phyloP scores from a whole-genome alignment of 2,797 vertebrate species.

The Semaprochilodus insignis region DNA sequence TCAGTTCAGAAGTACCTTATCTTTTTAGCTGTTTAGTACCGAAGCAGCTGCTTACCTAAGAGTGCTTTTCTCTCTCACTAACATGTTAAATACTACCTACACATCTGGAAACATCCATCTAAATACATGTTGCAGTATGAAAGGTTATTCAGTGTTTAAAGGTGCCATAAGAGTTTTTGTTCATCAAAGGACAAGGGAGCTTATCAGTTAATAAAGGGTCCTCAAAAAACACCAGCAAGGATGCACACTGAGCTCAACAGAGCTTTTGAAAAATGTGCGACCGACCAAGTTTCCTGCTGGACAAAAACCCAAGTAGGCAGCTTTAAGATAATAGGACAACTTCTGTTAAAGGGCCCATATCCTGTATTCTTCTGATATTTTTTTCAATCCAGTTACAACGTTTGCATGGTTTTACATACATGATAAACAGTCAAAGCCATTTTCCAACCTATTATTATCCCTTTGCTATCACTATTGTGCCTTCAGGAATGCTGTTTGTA shows the following conservation, averaged over 20 bases:
- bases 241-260: background rate
- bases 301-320: background rate
- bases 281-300: background rate
- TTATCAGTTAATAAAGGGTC: background rate
- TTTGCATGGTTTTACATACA: too few relatives aligned
- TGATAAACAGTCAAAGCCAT: too few relatives aligned
- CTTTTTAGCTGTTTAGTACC: conserved; percentile 25
- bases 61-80: background rate
- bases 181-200: background rate
- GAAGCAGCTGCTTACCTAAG: background rate
- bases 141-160: background rate
- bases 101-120: background rate
- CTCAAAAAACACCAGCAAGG: background rate
- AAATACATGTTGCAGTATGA: background rate
- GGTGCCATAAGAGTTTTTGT: conserved; percentile 8
- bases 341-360: background rate
- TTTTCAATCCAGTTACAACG: too few relatives aligned
- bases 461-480: too few relatives aligned
- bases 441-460: too few relatives aligned
- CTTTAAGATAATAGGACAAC: background rate
- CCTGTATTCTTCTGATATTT: too few relatives aligned
- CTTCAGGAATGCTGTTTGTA: too few relatives aligned
- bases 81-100: background rate
- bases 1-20: conserved; percentile 34
- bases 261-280: background rate